Percentiles rank a stretch among this genome's conserved stretches.
Evolutionary conservation across 2,888 invertebrate genomes (phyloP).

Genomic region (Heteromyza rotundicornis): DNA sequence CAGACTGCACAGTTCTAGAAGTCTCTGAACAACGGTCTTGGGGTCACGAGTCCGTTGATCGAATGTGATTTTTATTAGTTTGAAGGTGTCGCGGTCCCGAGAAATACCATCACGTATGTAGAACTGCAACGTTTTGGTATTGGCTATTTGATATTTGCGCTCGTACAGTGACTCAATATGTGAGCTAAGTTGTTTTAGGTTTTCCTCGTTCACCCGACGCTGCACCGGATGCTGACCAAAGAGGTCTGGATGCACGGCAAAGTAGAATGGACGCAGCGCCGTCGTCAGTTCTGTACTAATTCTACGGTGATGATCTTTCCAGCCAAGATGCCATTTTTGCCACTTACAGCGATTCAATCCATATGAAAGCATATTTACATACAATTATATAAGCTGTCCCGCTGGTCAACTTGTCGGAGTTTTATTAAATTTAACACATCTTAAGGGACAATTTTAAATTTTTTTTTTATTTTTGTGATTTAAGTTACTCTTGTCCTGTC

Average conservation of each 20-base stretch:
- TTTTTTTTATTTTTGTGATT: no score
- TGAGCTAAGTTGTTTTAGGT: conserved; percentile 85
- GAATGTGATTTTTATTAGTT: conserved; percentile 76
- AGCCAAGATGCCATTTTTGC: no score
- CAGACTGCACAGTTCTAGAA: conserved; percentile 82
- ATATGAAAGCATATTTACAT: no score
- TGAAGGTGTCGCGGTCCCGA: conserved; percentile 66
- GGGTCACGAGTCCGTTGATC: conserved; percentile 70
- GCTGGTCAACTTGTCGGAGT: no score
- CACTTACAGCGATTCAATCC: no score
- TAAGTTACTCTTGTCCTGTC: no score
- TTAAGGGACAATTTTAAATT: no score
- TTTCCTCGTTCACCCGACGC: conserved; percentile 87
- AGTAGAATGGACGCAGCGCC: conserved; percentile 91
- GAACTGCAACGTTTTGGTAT: conserved; percentile 72
- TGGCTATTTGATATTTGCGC: conserved; percentile 61
- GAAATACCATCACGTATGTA: conserved; percentile 70
- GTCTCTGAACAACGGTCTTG: conserved; percentile 73
- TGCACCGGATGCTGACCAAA: conserved; percentile 91
- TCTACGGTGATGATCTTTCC: no score
- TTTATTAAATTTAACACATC: no score
- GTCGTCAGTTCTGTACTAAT: conserved; percentile 85
- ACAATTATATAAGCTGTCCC: no score
- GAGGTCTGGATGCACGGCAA: conserved; percentile 93
- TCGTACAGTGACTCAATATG: conserved; percentile 78